phyloP scores from a whole-genome alignment of 2,113 vertebrate genomes.

The Corydoras sp. region DNA sequence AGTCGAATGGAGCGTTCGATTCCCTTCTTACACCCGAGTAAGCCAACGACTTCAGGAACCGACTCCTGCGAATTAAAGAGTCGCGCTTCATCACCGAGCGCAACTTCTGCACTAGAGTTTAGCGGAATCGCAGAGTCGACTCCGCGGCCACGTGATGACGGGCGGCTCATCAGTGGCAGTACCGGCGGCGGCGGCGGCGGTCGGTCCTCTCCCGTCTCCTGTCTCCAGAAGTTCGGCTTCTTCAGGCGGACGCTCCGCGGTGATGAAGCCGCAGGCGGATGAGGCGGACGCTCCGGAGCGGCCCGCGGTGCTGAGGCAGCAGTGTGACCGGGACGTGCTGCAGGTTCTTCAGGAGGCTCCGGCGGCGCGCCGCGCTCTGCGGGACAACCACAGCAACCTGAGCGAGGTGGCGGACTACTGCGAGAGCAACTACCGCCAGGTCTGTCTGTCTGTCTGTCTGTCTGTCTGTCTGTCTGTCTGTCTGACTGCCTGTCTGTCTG shows the following conservation, averaged over 20 bases:
- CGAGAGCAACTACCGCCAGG: conserved; percentile 76
- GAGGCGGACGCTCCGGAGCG: no score
- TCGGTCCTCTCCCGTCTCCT: background rate
- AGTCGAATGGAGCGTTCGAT: no score
- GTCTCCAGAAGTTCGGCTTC: conserved; percentile 2
- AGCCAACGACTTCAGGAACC: no score
- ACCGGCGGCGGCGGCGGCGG: background rate
- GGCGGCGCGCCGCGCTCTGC: conserved; percentile 62
- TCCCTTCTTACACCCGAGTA: no score
- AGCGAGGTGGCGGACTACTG: conserved; percentile 79
- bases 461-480: no score
- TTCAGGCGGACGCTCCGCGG: background rate
- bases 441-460: conserved; percentile 26
- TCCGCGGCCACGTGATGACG: background rate
- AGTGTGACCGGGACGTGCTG: conserved; percentile 45
- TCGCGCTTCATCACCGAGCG: no score
- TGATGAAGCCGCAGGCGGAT: conserved; percentile 50
- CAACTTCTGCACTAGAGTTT: no score
- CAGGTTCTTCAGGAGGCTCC: conserved; percentile 68
- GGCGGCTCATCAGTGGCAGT: no score
- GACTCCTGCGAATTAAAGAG: no score
- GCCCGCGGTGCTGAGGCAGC: background rate
- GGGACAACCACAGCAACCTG: conserved; percentile 75
- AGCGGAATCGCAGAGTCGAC: no score
- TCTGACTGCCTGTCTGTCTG: no score